Evolutionary conservation across 2,797 vertebrate species (phyloP).

Genomic region (Acipenser ruthenus): DNA sequence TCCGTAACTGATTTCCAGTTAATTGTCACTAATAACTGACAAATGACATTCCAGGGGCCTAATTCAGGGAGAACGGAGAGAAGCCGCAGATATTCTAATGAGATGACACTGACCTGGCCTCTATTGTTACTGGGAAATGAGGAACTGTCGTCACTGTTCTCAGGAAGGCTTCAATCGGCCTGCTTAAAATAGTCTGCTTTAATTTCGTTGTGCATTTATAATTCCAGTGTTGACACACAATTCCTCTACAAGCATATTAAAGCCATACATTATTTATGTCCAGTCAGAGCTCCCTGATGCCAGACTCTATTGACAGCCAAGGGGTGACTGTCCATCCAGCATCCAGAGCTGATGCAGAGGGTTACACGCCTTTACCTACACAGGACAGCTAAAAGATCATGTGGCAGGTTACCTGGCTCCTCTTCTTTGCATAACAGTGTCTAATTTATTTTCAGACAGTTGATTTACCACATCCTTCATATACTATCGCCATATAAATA

Average conservation of each 20-base stretch:
- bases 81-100: constrained; percentile 76
- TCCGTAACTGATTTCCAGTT: constrained; percentile 73
- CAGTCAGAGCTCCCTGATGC: constrained; percentile 1
- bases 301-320: too few species aligned
- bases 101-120: constrained; percentile 70
- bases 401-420: neutral
- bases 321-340: too few species aligned
- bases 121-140: constrained; percentile 72
- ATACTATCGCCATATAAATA: neutral
- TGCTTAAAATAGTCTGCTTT: constrained; percentile 60
- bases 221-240: constrained; percentile 41
- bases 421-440: neutral
- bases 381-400: too few species aligned
- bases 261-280: constrained; percentile 11
- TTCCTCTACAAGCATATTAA: constrained; percentile 10
- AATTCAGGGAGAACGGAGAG: constrained; percentile 69
- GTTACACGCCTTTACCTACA: too few species aligned
- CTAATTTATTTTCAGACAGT: neutral
- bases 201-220: constrained; percentile 67
- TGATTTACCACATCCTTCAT: too few species aligned
- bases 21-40: constrained; percentile 83
- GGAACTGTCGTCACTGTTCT: constrained; percentile 71
- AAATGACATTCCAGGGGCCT: constrained; percentile 72
- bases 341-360: too few species aligned
- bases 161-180: constrained; percentile 65